phyloP scores from a whole-genome alignment of 2,888 invertebrate species.

The Drosophila aldrichi region DNA sequence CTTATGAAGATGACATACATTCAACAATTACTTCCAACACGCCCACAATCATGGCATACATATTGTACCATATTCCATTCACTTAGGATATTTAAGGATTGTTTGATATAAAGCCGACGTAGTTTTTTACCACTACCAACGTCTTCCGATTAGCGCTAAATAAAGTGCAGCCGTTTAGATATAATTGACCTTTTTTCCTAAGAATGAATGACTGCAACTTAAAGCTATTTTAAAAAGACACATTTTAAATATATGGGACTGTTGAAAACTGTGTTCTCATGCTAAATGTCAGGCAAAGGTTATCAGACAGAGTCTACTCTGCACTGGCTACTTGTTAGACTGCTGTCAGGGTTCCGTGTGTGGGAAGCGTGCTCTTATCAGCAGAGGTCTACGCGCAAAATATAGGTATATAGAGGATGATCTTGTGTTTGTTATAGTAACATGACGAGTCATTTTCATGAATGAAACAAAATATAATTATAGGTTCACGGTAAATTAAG shows the following conservation, averaged over 20 bases:
- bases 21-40: not conserved
- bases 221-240: conserved; percentile 52
- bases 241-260: conserved; percentile 58
- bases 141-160: not conserved
- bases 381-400: conserved; percentile 22
- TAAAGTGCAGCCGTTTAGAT: conserved; percentile 42
- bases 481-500: conserved; percentile 2
- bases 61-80: not conserved
- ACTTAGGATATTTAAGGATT: not conserved
- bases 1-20: not conserved
- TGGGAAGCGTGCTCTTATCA: conserved; percentile 74
- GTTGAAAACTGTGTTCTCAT: conserved; percentile 59
- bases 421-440: conserved; percentile 60
- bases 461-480: conserved; percentile 52
- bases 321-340: conserved; percentile 47
- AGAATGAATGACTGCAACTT: conserved; percentile 59
- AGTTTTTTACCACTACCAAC: conserved; percentile 2
- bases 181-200: conserved; percentile 48
- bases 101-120: conserved; percentile 13
- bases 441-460: conserved; percentile 69
- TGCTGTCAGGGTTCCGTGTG: conserved; percentile 60
- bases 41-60: not conserved
- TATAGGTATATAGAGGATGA: conserved; percentile 44
- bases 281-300: conserved; percentile 68
- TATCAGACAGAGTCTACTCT: conserved; percentile 58